A percentile compares a stretch with the other conserved stretches of the same genome.
Evolutionary conservation across 2,113 vertebrate genomes (phyloP).

Genomic region (Nycticebus coucang): DNA sequence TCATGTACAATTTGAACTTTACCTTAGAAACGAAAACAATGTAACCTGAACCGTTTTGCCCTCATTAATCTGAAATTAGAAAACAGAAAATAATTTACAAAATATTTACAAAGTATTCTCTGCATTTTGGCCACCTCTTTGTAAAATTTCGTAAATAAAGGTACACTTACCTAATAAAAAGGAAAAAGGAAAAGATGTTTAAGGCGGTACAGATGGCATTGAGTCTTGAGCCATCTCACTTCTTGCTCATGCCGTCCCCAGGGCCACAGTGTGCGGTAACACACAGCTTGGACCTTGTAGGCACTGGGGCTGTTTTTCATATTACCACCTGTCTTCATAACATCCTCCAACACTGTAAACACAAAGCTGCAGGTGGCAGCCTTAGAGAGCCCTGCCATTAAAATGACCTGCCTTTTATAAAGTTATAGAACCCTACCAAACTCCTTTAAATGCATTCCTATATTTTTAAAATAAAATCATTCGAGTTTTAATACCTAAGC

Average conservation of each 20-base stretch:
- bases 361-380: neutral
- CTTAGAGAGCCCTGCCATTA: neutral
- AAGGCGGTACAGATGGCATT: neutral
- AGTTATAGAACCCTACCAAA: neutral
- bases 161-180: too few species aligned
- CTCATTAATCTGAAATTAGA: too few species aligned
- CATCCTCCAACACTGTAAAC: neutral
- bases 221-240: neutral
- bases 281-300: neutral
- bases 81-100: too few species aligned
- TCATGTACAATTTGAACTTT: too few species aligned
- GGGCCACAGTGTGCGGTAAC: neutral
- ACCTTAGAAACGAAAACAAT: too few species aligned
- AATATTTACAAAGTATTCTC: too few species aligned
- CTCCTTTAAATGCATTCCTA: neutral
- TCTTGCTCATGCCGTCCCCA: neutral
- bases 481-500: neutral
- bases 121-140: too few species aligned
- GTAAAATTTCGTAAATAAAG: too few species aligned
- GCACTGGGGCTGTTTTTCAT: neutral
- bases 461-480: constrained; percentile 22
- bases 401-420: neutral
- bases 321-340: neutral
- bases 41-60: too few species aligned
- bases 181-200: neutral